phyloP scores from a whole-genome alignment of 2,888 invertebrate species.

The Pogonocherus hispidulus region DNA sequence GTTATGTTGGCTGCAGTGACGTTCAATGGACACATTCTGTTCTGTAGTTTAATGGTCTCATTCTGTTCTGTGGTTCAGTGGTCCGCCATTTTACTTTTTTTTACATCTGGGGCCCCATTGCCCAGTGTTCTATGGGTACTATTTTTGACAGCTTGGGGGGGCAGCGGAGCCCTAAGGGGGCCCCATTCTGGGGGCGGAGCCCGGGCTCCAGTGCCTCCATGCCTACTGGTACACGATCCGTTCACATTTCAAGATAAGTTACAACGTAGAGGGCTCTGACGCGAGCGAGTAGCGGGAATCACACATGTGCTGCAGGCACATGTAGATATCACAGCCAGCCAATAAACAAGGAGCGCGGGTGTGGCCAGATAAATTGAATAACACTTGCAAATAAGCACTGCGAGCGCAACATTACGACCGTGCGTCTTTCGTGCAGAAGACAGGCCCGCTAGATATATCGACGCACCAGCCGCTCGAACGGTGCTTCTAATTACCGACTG shows the following conservation, averaged over 20 bases:
- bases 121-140: too few species aligned
- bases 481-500: constrained; percentile 64
- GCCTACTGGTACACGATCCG: constrained; percentile 41
- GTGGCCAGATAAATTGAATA: constrained; percentile 70
- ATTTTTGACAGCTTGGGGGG: too few species aligned
- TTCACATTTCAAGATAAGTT: constrained; percentile 36
- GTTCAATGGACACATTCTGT: too few species aligned
- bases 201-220: too few species aligned
- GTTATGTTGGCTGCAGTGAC: too few species aligned
- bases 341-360: constrained; percentile 68
- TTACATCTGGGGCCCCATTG: too few species aligned
- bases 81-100: too few species aligned
- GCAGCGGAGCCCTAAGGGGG: too few species aligned
- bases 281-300: constrained; percentile 40
- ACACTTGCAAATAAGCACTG: constrained; percentile 70
- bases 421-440: constrained; percentile 64
- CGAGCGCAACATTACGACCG: constrained; percentile 58
- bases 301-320: constrained; percentile 66
- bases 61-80: too few species aligned
- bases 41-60: too few species aligned
- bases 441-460: constrained; percentile 64
- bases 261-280: constrained; percentile 30
- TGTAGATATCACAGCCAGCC: constrained; percentile 67
- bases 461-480: constrained; percentile 66
- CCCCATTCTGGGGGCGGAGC: too few species aligned